Percentiles rank a stretch among this genome's conserved stretches.
These are phyloP conservation scores for Pterocles burchelli DNA, from an alignment of 2,113 vertebrate genomes.

Conservation along the genomic window DNA sequence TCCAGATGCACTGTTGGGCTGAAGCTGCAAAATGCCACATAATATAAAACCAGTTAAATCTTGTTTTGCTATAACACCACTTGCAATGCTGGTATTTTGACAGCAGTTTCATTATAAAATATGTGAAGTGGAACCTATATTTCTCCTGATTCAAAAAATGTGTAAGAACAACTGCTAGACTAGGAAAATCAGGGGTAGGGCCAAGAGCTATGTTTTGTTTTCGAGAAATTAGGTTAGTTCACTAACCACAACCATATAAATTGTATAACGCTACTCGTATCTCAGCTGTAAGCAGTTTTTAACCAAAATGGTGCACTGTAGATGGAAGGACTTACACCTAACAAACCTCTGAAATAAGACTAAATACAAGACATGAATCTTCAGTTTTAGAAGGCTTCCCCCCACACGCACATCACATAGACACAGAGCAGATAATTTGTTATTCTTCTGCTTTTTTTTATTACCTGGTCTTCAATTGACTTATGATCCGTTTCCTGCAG, in stretches of 20 bases:
- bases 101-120: not conserved
- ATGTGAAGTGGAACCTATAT: not conserved
- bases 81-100: not conserved
- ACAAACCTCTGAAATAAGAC: not conserved
- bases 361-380: not conserved
- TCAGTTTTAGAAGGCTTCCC: not conserved
- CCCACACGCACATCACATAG: not conserved
- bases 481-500: conserved; percentile 98
- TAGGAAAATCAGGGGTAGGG: rapidly evolving
- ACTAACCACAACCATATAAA: not conserved
- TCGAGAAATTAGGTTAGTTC: not conserved
- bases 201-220: not conserved
- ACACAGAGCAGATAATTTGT: not conserved
- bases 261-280: too few species aligned
- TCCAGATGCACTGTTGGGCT: conserved; percentile 97
- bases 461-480: conserved; percentile 97
- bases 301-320: not conserved
- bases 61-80: not conserved
- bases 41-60: not conserved
- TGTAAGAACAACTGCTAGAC: not conserved
- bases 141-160: not conserved
- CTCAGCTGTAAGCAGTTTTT: not conserved
- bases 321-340: not conserved
- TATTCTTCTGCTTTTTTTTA: not conserved
- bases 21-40: conserved; percentile 79